phyloP scores from a whole-genome alignment of 92 coral and sea anemone genomes.

The Palythoa caribaeorum region DNA sequence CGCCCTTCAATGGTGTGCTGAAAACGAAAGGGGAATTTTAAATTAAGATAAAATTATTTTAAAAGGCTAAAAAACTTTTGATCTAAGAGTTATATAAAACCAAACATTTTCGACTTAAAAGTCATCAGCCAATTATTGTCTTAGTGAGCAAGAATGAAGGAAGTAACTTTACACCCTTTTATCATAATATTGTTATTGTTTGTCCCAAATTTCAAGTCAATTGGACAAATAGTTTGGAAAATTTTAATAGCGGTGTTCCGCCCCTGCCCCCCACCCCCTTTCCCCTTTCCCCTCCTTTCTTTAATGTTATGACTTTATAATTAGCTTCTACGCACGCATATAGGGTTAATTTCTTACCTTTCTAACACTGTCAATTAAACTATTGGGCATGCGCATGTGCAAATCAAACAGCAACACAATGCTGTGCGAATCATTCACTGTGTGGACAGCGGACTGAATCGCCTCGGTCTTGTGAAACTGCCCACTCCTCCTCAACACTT shows the following conservation, averaged over 20 bases:
- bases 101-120: no score
- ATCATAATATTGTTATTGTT: no score
- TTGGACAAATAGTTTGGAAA: no score
- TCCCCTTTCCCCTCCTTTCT: no score
- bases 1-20: conserved; percentile 86
- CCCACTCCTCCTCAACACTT: conserved; percentile 77
- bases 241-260: no score
- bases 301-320: neutral
- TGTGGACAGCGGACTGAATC: conserved; percentile 79
- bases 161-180: neutral
- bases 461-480: conserved; percentile 92
- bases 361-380: conserved; percentile 74
- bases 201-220: no score
- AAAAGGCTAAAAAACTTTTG: no score
- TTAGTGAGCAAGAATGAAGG: no score
- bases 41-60: neutral
- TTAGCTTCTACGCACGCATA: no score
- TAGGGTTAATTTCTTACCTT: conserved; percentile 62
- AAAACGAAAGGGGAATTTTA: neutral
- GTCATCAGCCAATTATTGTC: no score
- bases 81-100: no score
- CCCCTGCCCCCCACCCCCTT: no score
- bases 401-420: conserved; percentile 83
- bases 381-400: conserved; percentile 77
- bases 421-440: conserved; percentile 72